Evolutionary conservation across 2,797 vertebrate genomes (phyloP).

Genomic region (Anas bahamensis): DNA sequence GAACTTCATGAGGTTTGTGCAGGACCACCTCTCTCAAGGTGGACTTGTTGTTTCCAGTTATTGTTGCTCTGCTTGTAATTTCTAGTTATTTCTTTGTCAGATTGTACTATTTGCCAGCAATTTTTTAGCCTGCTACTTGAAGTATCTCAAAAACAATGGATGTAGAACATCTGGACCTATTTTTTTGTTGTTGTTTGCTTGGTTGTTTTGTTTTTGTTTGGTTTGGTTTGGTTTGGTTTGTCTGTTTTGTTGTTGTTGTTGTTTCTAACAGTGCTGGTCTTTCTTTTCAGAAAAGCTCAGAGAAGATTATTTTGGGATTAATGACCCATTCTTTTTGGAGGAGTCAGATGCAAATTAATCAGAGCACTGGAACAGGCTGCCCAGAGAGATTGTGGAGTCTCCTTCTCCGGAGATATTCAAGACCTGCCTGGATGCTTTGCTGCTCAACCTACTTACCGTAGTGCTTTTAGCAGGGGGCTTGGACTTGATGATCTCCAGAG

Average conservation of each 20-base stretch:
- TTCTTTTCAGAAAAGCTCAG: background rate
- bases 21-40: too few relatives aligned
- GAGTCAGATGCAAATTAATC: background rate
- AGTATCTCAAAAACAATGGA: background rate
- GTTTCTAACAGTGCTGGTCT: background rate
- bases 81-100: background rate
- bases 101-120: background rate
- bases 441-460: too few relatives aligned
- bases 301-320: background rate
- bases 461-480: too few relatives aligned
- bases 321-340: background rate
- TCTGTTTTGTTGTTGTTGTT: background rate
- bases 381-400: too few relatives aligned
- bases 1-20: too few relatives aligned
- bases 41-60: background rate
- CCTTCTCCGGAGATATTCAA: too few relatives aligned
- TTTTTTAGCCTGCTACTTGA: background rate
- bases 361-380: too few relatives aligned
- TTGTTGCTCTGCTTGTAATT: too few relatives aligned
- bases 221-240: background rate
- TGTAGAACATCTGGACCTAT: background rate
- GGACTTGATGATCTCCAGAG: too few relatives aligned
- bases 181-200: too few relatives aligned
- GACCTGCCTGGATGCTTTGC: too few relatives aligned
- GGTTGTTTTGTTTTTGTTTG: background rate